Evolutionary conservation across 2,797 vertebrate genomes (phyloP).

Genomic region (Melanogrammus aeglefinus): DNA sequence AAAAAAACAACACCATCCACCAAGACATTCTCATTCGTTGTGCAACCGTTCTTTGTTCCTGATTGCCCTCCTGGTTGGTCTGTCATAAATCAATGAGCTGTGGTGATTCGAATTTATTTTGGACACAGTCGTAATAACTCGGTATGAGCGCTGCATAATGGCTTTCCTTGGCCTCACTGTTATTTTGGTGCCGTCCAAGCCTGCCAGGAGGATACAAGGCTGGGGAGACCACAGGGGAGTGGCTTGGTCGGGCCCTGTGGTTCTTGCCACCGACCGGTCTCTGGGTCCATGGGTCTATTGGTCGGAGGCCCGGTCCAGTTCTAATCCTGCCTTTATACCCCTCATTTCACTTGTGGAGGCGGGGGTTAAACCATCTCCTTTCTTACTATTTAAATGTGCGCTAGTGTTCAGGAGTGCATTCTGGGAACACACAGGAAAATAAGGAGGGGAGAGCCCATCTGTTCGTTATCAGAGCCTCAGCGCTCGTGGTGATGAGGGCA

Average conservation of each 20-base stretch:
- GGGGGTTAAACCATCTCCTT: constrained; percentile 27
- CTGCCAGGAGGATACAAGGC: constrained; percentile 60
- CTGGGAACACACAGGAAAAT: constrained; percentile 47
- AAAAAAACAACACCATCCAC: too few species aligned
- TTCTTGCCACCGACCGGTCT: constrained; percentile 53
- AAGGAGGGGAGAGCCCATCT: constrained; percentile 54
- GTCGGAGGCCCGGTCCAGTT: constrained; percentile 43
- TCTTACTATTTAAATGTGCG: constrained; percentile 21
- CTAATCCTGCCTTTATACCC: constrained; percentile 45
- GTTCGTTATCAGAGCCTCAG: constrained; percentile 54
- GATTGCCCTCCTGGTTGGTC: constrained; percentile 40
- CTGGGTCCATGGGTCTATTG: constrained; percentile 19
- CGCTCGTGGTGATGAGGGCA: constrained; percentile 35
- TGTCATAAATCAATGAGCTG: constrained; percentile 41
- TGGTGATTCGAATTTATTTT: constrained; percentile 57
- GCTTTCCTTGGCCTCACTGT: constrained; percentile 68
- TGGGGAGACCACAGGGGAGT: constrained; percentile 56
- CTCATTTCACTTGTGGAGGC: constrained; percentile 44
- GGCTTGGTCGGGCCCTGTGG: constrained; percentile 62
- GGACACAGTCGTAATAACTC: constrained; percentile 62
- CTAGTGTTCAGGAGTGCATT: constrained; percentile 57
- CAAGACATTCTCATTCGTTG: too few species aligned
- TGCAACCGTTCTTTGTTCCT: too few species aligned
- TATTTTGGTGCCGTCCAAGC: constrained; percentile 66
- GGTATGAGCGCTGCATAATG: constrained; percentile 56